Evolutionary conservation across 2,113 vertebrate species (phyloP), one percentile per base, ranked within the genome.

Genomic region (Dissostichus mawsoni): DNA sequence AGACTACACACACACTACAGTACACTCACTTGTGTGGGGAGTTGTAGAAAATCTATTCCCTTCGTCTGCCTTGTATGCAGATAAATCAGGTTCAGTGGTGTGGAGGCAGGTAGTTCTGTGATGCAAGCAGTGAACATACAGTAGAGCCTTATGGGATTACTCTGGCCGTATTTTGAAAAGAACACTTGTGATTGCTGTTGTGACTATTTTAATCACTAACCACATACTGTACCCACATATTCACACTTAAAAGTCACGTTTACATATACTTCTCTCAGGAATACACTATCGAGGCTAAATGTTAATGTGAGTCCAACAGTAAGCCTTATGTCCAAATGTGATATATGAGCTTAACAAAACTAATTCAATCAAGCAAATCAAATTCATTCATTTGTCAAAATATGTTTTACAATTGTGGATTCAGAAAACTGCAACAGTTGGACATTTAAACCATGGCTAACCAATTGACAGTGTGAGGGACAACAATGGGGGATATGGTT

Each of bases 1-100:
- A 17, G 41, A 55, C 47, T 56, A n/a, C 23, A 68, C 52, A 69
- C 48, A 61, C 36, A 41, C 5, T 29, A 41, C 36, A 41, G 36
- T 41, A 41, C 36, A 41, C 8, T 41, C 8, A 41, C 73, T 69
- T 23, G 45, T 2, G 8, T 65, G 41, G 20, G 72, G 45, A 75
- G 64, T 59, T 70, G 17, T 20, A n/a, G 44, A 52, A 33, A 23
- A 56, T 70, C 36, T 67, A 36, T 73, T n/a, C 29, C 50, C 68
- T 29, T 63, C 36, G 25, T 78, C 59, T 58, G 11, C 56, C 44
- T 45, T 68, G 67, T 23, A 52, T 69, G 65, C 9, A 81, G 65
- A 85, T 80, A 57, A 77, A 62, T 77, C 52, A n/a, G 53, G 66
- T 65, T 72, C 25, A 72, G 52, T 23, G 69, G 8, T 53, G 50